Evolutionary conservation across 2,113 vertebrate genomes (phyloP), one percentile per base, ranked within the genome.

Genomic region (Hippolais icterina): DNA sequence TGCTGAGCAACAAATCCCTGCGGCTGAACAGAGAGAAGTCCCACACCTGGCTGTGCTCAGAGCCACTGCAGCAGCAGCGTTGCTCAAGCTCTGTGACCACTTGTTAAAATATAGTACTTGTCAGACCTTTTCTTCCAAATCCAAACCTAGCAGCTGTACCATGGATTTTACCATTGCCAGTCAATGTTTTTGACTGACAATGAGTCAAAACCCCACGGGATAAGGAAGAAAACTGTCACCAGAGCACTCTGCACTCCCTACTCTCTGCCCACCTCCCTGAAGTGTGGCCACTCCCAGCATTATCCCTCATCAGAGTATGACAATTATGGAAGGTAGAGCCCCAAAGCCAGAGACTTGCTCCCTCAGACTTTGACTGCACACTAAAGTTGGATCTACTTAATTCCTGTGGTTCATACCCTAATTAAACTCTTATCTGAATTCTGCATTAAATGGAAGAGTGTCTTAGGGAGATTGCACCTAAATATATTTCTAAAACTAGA

Each of bases 211-310:
- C 10, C 31, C 25, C 31, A 49, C 17, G 7, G 23, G 15, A 22
- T 37, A 74, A 49, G 24, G 29, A 87, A 60, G 20, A 63, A 83
- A 85, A 3, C 22, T 68, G 41, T 8, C 41, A 31, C 17, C 33
- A 60, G 15, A 57, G 39, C 42, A 33, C 37, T 49, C 29, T 16
- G 33, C 37, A 31, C 24, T 47, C 33, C 17, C 9, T 33, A 2
- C 29, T 76, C 47, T 49, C 54, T 81, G 46, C 28, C 15, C 42
- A 54, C 2, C 23, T 20, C 53, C 31, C 46, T 33, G 3, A 57
- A 53, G 50, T 6, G 20, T 21, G 22, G 42, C 61, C 1, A 1
- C 12, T 79, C 33, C 49, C 0, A 0, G 37, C 41, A 44, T 41
- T 50, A 83, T 17, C 18, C 23, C 24, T 78, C 39, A 78, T 33